Base-by-base conservation (phyloP, 2,797 vertebrate genomes). In the Arctocebus calabarensis region DNA sequence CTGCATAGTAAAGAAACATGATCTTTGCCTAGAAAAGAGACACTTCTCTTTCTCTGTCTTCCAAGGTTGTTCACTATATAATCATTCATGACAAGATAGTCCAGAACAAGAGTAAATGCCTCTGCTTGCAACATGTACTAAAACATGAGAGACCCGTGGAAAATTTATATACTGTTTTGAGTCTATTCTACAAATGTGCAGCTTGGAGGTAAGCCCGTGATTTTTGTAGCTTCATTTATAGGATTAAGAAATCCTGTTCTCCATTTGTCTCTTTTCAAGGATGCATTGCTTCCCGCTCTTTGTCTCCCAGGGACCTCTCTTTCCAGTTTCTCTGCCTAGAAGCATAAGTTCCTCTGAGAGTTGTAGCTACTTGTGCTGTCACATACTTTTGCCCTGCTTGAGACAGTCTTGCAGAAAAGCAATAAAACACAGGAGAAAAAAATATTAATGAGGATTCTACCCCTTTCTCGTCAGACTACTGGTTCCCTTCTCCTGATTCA, bases 401-500 rank as follows among this genome's bases (percentile, higher is more conserved):
- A 66, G 12, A 17, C 2, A 52, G 11, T 3, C 29, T 94, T 94
- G 45, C 8, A 83, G 83, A 64, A 88, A 70, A 71, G 17, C 29
- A 37, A 11, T 88, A 27, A 92, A 94, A 83, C 61, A 70, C 55
- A 68, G 34, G 34, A 43, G 16, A 68, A 48, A 74, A 74, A 75
- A 77, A 70, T 71, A 70, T n/a, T 70, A 71, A 27, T 45, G 64
- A 96, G 22, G 19, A 29, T 62, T 91, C n/a, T 96, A 22, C 71
- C 25, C 12, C 27, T 16, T 71, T 17, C 32, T 68, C 4, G 71
- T 88, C 25, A 79, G 34, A 79, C 20, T 78, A 61, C 27, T 93
- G 23, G 32, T 70, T 32, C 45, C 52, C 2, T 52, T 90, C 81
- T 77, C 74, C 29, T 77, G 10, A 23, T 77, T 87, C 52, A 62